Evolutionary conservation across 2,797 vertebrate genomes (phyloP), one percentile per base, ranked within the genome.

Genomic region (Emys orbicularis): DNA sequence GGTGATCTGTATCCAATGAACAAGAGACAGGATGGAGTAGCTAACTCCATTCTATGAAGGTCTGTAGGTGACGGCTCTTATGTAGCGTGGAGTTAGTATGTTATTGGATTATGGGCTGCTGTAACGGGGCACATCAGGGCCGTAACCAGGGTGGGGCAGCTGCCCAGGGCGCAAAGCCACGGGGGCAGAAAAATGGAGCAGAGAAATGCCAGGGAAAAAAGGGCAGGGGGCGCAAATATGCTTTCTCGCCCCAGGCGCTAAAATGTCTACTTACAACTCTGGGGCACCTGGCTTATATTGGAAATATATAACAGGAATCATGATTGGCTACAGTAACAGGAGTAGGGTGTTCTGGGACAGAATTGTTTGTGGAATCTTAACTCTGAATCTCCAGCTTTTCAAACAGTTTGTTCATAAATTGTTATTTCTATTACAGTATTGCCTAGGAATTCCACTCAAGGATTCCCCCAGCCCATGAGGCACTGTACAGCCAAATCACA

Each of bases 51-150:
- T 49, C 44, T 90, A 79, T 52, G 29, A 86, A 44, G 23, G 6
- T 94, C 87, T 88, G 83, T 44, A 59, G n/a, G 76, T 85, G 92
- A 91, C 57, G 44, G 44, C 83, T 92, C 90, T 89, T 85, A 50
- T 83, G 88, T 65, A 89, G 83, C 89, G 77, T 53, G 81, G 95
- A 92, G 87, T 96, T 93, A 86, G 85, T 50, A 68, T 61, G 68
- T 21, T 88, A 81, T 53, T 76, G n/a, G 86, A 87, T 90, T 76
- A 86, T 65, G 84, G 91, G 90, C 86, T 92, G 88, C 87, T 92
- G 50, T 81, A 87, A 18, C 56, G n/a, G 80, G 85, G 34, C 34
- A 68, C 61, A 19, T 68, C 61, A 68, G 34, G 34, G 34, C 61
- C 8, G 18, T 68, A 37, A 68, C 34, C 61, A n/a, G 61, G 34